Evolutionary conservation across 2,888 invertebrate species (phyloP), one percentile per base, ranked within the genome.

Genomic region (Ormyrus labotus): DNA sequence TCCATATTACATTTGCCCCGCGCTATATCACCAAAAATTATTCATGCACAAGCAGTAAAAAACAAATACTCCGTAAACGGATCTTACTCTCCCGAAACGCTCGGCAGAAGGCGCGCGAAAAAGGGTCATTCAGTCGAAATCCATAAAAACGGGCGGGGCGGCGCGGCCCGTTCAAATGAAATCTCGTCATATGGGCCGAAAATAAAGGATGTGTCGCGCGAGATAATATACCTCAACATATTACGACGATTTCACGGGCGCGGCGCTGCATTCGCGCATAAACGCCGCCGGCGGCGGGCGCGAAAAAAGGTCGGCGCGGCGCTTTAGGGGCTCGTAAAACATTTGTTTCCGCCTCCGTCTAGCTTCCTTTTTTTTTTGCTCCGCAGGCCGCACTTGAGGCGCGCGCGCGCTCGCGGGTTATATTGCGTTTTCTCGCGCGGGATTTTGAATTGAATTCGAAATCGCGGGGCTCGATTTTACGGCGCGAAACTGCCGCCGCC

Each of bases 401-500:
- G 19, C 19, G 19, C 19, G 19, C 19, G 19, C 19, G 19, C 19
- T 67, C 67, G 48, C 55, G 63, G 77, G 77, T 65, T 86, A 87
- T 88, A 87, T 87, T 87, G 85, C 87, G 79, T 84, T 84, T 81
- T 78, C n/a, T n/a, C 19, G 19, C 63, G 6, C 83, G 83, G 86
- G 87, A 88, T 88, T 89, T 88, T 84, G 87, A 88, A 88, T 89
- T 89, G 90, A 90, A 90, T 90, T 89, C 87, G 85, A 90, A 90
- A 89, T 88, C 87, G 88, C 86, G 86, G 50, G 50, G 61, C 63
- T 61, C 77, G 78, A 73, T 73, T 79, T 74, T 69, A 79, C 74
- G 71, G 74, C 53, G 51, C 45, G 50, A 19, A 19, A 55, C 19
- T 60, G 19, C 19, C 19, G 47, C 34, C 19, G 47, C 34, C 19